Evolutionary conservation across 2,888 invertebrate genomes (phyloP), one percentile per base, ranked within the genome.

Genomic region (Ophioninae sp.): DNA sequence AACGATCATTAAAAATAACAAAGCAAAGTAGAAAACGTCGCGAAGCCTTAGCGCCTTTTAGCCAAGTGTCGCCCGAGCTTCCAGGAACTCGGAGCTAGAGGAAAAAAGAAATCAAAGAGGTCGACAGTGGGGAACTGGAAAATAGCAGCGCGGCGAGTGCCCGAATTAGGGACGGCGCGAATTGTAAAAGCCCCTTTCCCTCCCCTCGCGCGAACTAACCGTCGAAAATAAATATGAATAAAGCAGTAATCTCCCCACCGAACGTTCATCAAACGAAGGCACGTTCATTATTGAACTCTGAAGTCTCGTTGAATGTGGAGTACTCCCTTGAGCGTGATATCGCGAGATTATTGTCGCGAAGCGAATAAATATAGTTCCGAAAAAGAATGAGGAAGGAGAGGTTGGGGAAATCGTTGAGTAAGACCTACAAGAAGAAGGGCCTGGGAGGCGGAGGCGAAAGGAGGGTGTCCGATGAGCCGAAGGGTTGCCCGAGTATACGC

Each of bases 401-500:
- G 3, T 30, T 30, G 30, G 30, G 1, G 30, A 72, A 76, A 56
- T 73, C 21, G 64, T 13, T n/a, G 59, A 70, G 59, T 21, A 30
- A 61, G 17, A 50, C 50, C n/a, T 50, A 39, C 10, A 39, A 44
- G 20, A 21, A 50, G 21, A 21, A n/a, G 68, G 68, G 10, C 61
- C 17, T n/a, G 20, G 5, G 56, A 44, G 5, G n/a, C 37, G 30
- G 17, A 70, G n/a, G 20, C 21, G 8, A 64, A 23, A 37, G 20
- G 73, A 62, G 62, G 41, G 74, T 76, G 50, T 41, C 30, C 41
- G 68, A 75, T 70, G 70, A 68, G 68, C 56, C 65, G 74, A 74
- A 79, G 75, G 82, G 74, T 81, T 64, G 67, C 68, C 68, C 17
- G 69, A 64, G 82, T 39, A 67, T 77, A 81, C 83, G 80, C 79